phyloP scores from a whole-genome alignment of 2,797 vertebrate species.

The Uromys caudimaculatus region DNA sequence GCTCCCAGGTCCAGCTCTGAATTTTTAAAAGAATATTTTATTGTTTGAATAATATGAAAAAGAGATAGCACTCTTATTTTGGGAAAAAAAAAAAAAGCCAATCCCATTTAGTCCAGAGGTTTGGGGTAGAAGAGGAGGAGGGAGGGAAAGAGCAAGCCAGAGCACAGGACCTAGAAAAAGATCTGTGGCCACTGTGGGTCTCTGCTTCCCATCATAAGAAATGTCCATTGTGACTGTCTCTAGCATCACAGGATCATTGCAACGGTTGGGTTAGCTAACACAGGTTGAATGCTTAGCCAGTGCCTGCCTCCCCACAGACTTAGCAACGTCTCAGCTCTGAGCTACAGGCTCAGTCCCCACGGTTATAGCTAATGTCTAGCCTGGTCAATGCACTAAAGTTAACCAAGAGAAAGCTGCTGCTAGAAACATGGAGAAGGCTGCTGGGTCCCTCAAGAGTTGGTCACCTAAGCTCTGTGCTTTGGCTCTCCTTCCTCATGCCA shows the following conservation, averaged over 20 bases:
- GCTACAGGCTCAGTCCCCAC: too few species aligned
- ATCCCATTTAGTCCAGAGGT: not conserved
- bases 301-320: not conserved
- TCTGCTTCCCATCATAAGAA: not conserved
- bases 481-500: not conserved
- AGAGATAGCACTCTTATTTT: not conserved
- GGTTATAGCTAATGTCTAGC: not conserved
- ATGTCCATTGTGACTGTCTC: not conserved
- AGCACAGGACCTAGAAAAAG: not conserved
- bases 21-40: conserved; percentile 6
- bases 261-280: not conserved
- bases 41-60: conserved; percentile 32
- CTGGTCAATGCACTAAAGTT: not conserved
- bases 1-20: not conserved
- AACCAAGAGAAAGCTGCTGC: not conserved
- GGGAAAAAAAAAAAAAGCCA: not conserved
- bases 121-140: not conserved
- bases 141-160: not conserved
- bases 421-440: not conserved
- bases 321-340: not conserved
- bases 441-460: not conserved
- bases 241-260: not conserved
- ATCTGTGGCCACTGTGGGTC: not conserved
- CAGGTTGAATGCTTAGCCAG: not conserved
- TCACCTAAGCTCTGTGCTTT: not conserved